A percentile compares a stretch with the other conserved stretches of the same genome.
phyloP scores from a whole-genome alignment of 2,888 invertebrate genomes.

The Leptinotarsa juncta region DNA sequence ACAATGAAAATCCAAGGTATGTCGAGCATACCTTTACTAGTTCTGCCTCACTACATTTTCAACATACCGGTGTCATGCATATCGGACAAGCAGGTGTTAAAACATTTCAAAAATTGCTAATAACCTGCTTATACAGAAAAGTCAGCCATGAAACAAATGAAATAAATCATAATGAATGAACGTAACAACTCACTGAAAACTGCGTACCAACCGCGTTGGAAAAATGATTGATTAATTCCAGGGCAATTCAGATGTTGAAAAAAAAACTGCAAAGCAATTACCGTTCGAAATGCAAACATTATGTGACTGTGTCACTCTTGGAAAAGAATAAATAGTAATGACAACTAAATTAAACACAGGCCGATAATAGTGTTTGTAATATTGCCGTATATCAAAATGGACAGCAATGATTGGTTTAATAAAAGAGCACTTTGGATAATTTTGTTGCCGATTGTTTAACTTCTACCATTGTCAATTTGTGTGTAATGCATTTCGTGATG shows the following conservation, averaged over 20 bases:
- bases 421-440: constrained; percentile 6
- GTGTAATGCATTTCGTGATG: neutral
- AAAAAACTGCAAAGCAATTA: constrained; percentile 28
- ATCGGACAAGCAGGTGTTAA: neutral
- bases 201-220: constrained; percentile 13
- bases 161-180: constrained; percentile 29
- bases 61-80: neutral
- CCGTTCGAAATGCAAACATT: constrained; percentile 25
- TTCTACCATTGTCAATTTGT: constrained; percentile 8
- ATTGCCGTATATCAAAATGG: constrained; percentile 10
- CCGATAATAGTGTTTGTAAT: constrained; percentile 14
- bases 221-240: constrained; percentile 24
- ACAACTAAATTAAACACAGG: constrained; percentile 40
- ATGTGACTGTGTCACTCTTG: constrained; percentile 33
- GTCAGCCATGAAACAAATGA: constrained; percentile 5
- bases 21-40: neutral
- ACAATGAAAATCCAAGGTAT: neutral
- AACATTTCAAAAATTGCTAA: neutral
- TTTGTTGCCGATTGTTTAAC: constrained; percentile 12
- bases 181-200: constrained; percentile 25
- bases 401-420: constrained; percentile 11
- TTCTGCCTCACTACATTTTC: neutral
- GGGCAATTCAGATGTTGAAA: constrained; percentile 12
- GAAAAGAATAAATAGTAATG: constrained; percentile 33
- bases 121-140: constrained; percentile 6